Evolutionary conservation across 2,113 vertebrate genomes (phyloP).

Genomic region (Ammodramus savannarum): DNA sequence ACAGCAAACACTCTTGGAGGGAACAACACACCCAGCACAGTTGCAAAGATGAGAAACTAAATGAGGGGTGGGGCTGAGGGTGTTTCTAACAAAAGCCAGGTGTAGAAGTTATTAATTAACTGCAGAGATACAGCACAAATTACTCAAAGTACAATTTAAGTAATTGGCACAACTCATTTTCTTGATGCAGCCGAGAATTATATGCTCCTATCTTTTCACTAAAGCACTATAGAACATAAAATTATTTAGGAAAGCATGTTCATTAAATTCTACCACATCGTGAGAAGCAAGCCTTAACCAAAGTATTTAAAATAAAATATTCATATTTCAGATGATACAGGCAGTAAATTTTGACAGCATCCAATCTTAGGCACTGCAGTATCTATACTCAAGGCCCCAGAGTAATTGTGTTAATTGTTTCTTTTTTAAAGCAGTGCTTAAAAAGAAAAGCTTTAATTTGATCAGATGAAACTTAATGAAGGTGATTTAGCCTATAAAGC

Average conservation of each 20-base stretch:
- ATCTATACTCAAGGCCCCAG: background rate
- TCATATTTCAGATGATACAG: constrained; percentile 9
- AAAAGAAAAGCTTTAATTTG: constrained; percentile 26
- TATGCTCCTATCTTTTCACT: background rate
- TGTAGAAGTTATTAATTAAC: constrained; percentile 18
- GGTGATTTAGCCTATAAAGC: constrained; percentile 2
- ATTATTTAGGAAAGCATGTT: constrained; percentile 26
- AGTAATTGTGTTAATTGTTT: constrained; percentile 1
- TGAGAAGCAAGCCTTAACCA: background rate
- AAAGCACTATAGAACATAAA: constrained; percentile 14
- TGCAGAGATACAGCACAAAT: background rate
- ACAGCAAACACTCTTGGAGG: background rate
- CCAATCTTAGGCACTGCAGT: background rate
- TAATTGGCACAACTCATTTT: background rate
- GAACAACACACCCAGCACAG: background rate
- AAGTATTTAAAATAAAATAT: constrained; percentile 56
- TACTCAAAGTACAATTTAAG: background rate
- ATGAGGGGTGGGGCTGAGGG: background rate
- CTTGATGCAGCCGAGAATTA: constrained; percentile 7
- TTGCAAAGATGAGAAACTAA: background rate
- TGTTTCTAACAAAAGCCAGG: background rate
- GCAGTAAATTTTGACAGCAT: constrained; percentile 42
- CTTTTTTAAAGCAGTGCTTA: background rate
- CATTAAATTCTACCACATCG: constrained; percentile 42
- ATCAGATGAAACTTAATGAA: constrained; percentile 41